These are phyloP conservation scores for Propithecus deckenii DNA, from an alignment of 2,797 vertebrate genomes.

Conservation along the genomic window DNA sequence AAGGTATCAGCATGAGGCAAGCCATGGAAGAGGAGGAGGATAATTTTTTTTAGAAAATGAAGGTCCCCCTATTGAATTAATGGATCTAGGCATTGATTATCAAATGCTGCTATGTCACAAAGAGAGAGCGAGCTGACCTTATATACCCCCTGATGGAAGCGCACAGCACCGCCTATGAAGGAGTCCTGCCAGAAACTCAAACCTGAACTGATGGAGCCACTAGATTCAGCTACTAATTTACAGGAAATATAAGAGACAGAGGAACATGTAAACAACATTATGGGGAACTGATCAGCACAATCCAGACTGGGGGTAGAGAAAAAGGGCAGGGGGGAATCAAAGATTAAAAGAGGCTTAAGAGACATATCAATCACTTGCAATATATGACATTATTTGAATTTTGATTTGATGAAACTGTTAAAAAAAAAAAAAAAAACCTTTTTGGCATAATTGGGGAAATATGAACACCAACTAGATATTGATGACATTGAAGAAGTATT, in stretches of 20 bases:
- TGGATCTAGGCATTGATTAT: neutral
- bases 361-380: neutral
- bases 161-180: neutral
- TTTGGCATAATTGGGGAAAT: neutral
- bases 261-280: neutral
- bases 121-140: neutral
- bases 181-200: neutral
- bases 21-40: neutral
- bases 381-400: neutral
- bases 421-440: neutral
- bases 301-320: neutral
- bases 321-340: neutral
- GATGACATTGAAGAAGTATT: neutral
- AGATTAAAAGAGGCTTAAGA: neutral
- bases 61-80: neutral
- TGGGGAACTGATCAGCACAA: neutral
- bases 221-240: neutral
- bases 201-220: neutral
- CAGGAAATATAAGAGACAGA: neutral
- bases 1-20: neutral
- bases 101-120: neutral
- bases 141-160: neutral
- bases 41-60: neutral
- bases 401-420: neutral
- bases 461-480: neutral